Evolutionary conservation across 2,888 invertebrate species (phyloP), one percentile per base, ranked within the genome.

Genomic region (Drosophila meridiana): DNA sequence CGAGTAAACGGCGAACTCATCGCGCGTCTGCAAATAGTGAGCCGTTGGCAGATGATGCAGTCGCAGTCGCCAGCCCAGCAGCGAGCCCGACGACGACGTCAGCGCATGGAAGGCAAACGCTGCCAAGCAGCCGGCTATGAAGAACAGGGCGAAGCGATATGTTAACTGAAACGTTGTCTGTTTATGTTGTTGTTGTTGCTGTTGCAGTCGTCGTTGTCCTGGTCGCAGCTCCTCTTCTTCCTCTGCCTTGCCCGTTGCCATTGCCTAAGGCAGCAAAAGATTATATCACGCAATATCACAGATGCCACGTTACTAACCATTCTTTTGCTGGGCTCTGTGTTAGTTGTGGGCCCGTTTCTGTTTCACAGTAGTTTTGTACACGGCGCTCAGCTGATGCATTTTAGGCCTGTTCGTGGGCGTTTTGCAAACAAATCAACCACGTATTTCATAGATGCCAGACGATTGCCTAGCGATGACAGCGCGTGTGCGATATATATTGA

Each of bases 1-100:
- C 11, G 90, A 83, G 74, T 91, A 88, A 0, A 92, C 83, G 0
- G 92, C 91, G 63, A 92, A 93, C 67, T 93, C 93, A 74, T 93
- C 93, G 5, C 92, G 89, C 34, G 92, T 85, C 78, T 93, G 92
- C 9, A 93, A 57, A 77, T 89, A 92, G 43, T 90, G 87, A 1
- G 87, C 91, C 1, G 87, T 82, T 0, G 93, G 92, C 57, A 93
- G 74, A 61, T 92, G 90, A 69, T 92, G 90, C 38, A 92, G 56
- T 50, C 92, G 92, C 6, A 85, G 66, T 2, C 77, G 50, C 80
- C 80, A 76, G 50, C 71, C 69, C 30, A 82, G 34, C 8, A 84
- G 43, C 0, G 73, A 67, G 1, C 55, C 28, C 3, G 60, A 48
- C n/a, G 69, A 52, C 57, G 83, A 73, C 0, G 75, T 62, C 11